phyloP scores from a whole-genome alignment of 2,797 vertebrate genomes.

The Alcedo quadribrachys region DNA sequence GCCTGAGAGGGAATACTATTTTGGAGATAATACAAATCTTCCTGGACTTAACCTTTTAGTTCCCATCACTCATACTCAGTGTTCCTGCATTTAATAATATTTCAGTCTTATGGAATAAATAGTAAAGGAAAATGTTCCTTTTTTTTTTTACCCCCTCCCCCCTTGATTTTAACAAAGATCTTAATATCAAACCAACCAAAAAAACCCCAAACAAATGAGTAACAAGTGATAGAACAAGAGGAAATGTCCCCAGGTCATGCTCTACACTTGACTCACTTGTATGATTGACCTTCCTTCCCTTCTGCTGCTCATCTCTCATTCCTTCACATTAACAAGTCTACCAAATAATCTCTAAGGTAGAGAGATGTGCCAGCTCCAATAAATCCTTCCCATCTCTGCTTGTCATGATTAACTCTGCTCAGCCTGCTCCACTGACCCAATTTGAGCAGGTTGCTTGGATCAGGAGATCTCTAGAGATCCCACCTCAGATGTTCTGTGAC shows the following conservation, averaged over 20 bases:
- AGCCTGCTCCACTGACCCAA: background rate
- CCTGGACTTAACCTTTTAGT: background rate
- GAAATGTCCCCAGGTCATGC: background rate
- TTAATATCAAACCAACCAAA: background rate
- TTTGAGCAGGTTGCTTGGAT: background rate
- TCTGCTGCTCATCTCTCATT: background rate
- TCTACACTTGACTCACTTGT: background rate
- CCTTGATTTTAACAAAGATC: background rate
- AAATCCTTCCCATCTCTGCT: background rate
- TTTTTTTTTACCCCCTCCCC: background rate
- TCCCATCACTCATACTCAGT: background rate
- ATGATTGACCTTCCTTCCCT: background rate
- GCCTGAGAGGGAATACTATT: background rate
- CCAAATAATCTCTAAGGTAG: background rate
- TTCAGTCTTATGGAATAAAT: background rate
- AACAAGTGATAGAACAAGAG: background rate
- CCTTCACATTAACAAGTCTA: background rate
- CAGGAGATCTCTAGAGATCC: background rate
- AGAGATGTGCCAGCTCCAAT: background rate
- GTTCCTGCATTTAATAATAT: background rate
- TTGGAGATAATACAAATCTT: conserved; percentile 33
- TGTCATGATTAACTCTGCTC: background rate
- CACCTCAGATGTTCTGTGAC: background rate
- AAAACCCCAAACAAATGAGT: background rate
- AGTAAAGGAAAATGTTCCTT: background rate